Evolutionary conservation across 2,888 invertebrate species (phyloP).

Genomic region (Andrena trimmerana): DNA sequence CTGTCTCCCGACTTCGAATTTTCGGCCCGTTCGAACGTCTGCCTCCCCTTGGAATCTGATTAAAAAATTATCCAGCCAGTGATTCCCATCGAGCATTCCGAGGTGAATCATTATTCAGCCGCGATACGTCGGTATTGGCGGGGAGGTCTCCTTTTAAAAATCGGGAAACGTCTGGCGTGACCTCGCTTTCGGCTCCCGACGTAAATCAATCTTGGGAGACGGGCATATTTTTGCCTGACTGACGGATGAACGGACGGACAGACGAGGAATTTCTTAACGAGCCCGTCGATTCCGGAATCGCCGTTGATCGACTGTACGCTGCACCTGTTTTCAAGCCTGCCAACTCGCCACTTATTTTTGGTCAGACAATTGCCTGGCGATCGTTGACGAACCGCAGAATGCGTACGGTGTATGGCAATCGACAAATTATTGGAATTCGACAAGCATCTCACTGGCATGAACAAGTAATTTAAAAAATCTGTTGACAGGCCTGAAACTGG

Average conservation of each 20-base stretch:
- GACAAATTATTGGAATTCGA: background rate
- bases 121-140: background rate
- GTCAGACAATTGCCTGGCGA: background rate
- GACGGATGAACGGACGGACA: constrained; percentile 33
- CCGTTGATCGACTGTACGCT: constrained; percentile 12
- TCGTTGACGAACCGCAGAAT: background rate
- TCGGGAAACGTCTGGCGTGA: constrained; percentile 63
- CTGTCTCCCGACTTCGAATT: constrained; percentile 42
- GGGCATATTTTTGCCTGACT: constrained; percentile 40
- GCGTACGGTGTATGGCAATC: background rate
- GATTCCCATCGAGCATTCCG: constrained; percentile 1
- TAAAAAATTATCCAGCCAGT: background rate
- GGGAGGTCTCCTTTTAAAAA: constrained; percentile 62
- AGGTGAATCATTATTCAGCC: constrained; percentile 1
- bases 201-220: constrained; percentile 72
- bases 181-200: constrained; percentile 61
- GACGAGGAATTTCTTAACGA: constrained; percentile 46
- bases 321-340: constrained; percentile 14
- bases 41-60: background rate
- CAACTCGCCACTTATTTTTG: background rate
- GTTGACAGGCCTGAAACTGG: too few species aligned
- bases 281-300: constrained; percentile 36
- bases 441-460: background rate
- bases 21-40: constrained; percentile 8
- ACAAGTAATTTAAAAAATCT: background rate